Base-by-base conservation (phyloP, 2,888 invertebrate species). In the Caradrina clavipalpis region DNA sequence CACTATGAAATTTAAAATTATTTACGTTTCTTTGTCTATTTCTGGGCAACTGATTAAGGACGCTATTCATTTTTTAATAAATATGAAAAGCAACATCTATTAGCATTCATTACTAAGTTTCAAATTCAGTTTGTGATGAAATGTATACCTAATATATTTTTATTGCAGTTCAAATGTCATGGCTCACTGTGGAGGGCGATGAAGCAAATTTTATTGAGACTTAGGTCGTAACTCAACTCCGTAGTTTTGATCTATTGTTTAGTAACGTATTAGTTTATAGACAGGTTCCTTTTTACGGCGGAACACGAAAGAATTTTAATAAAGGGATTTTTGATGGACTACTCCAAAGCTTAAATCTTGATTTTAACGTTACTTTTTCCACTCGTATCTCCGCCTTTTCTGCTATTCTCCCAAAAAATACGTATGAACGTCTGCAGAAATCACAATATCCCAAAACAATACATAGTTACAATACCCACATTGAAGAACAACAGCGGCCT, bases 121-220 rank as follows among this genome's bases (percentile, higher is more conserved):
- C 4, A 6, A n/a, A 13, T 21, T 22, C 2, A 7, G n/a, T 22
- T 35, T 5, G 2, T 26, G n/a, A 5, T 11, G 19, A 39, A 22
- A 22, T 4, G 15, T 1, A n/a, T n/a, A n/a, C n/a, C n/a, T 11
- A 8, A 22, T 19, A 1, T n/a, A 21, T 22, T 45, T 22, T 74
- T 35, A 39, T 26, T 39, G 21, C 45, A 19, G 39, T 26, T 59
- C 35, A 73, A 73, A 31, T 58, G 51, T 45, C 35, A 57, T 73
- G 8, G 42, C 31, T 49, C 45, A 42, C n/a, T 10, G n/a, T 15
- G 17, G 11, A 6, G 15, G 39, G 6, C 26, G 7, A 42, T 31
- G 15, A 45, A 31, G 5, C 22, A 31, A 22, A 66, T 66, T 54
- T 75, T 49, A 75, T 42, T 39, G 26, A 53, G 35, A 26, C 5